These are phyloP conservation scores for Sceliomorpha sp. DNA, from an alignment of 2,888 invertebrate genomes.

Conservation along the genomic window DNA sequence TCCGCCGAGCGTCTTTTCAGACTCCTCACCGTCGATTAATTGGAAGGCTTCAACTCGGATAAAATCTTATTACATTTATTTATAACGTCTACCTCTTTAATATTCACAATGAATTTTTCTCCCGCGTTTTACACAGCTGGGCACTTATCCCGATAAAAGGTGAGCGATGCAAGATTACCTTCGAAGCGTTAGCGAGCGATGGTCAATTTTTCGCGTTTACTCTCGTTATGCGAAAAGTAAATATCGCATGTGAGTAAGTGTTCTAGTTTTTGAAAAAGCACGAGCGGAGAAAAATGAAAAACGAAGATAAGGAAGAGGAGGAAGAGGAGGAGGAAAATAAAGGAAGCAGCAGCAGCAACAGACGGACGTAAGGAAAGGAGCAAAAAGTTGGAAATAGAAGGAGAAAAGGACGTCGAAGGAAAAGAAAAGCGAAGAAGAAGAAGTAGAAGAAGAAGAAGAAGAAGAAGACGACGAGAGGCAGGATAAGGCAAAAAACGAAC, in stretches of 20 bases:
- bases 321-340: not conserved
- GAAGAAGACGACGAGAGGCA: slow-evolving; percentile 1
- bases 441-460: not conserved
- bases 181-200: not conserved
- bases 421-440: slow-evolving; percentile 3
- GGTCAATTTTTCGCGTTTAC: slow-evolving; percentile 1
- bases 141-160: slow-evolving; percentile 4
- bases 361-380: too few relatives aligned
- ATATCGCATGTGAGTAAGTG: not conserved
- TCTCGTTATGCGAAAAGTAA: not conserved
- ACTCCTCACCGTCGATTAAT: slow-evolving; percentile 41
- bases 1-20: slow-evolving; percentile 37
- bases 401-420: slow-evolving; percentile 12
- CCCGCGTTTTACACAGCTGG: slow-evolving; percentile 16
- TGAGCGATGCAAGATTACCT: not conserved
- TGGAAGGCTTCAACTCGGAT: slow-evolving; percentile 39
- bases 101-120: slow-evolving; percentile 30
- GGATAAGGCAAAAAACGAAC: slow-evolving; percentile 22
- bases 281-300: not conserved
- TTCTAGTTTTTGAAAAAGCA: not conserved
- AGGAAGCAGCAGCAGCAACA: too few relatives aligned
- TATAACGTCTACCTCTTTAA: slow-evolving; percentile 34
- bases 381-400: not conserved
- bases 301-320: not conserved
- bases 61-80: slow-evolving; percentile 47